Percentiles rank a stretch among this genome's conserved stretches.
Evolutionary conservation across 1,140 invertebrate species (phyloP).

Genomic region (Phenacoccus solenopsis): DNA sequence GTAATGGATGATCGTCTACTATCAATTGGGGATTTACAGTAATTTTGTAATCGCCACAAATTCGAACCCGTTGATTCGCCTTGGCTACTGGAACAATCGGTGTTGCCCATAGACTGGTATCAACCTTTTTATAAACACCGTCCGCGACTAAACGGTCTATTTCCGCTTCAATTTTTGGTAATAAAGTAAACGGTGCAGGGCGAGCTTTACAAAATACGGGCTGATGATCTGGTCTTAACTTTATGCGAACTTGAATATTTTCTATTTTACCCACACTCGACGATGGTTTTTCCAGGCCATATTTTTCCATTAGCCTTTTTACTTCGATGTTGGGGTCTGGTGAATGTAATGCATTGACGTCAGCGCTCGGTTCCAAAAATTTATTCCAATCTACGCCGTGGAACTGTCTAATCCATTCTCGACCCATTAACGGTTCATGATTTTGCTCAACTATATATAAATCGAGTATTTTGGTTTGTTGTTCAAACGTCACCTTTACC

Average conservation of each 20-base stretch:
- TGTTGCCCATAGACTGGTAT: not conserved
- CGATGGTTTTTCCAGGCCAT: not conserved
- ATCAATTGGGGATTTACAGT: not conserved
- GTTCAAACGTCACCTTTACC: not conserved
- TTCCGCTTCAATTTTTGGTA: not conserved
- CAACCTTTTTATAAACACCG: not conserved
- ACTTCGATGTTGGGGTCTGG: not conserved
- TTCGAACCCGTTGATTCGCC: not conserved
- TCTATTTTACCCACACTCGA: no score
- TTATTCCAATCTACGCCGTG: no score
- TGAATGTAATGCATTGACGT: not conserved
- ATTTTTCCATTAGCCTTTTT: not conserved
- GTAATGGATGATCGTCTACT: not conserved
- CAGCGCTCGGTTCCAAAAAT: no score
- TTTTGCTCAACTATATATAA: not conserved
- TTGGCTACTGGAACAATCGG: constrained; percentile 8
- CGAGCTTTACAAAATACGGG: not conserved
- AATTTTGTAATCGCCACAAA: constrained; percentile 7
- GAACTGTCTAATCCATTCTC: not conserved
- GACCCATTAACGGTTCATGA: not conserved
- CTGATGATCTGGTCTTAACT: no score
- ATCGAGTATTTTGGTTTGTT: no score
- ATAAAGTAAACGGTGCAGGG: not conserved
- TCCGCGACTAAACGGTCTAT: not conserved
- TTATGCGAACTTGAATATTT: no score